phyloP scores from a whole-genome alignment of 2,888 invertebrate genomes.

The Subacronicta megacephala region DNA sequence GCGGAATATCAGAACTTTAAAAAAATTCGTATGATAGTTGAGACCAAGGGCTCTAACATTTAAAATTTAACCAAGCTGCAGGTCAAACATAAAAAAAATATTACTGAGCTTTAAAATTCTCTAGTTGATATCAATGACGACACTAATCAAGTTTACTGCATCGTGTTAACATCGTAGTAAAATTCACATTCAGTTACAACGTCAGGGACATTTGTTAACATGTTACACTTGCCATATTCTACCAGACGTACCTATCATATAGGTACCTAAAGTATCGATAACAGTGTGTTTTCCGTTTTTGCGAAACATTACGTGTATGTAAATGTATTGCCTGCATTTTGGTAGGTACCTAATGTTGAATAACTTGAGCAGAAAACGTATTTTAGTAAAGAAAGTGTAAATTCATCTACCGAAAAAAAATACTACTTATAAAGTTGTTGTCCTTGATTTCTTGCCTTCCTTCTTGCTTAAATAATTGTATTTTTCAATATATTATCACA shows the following conservation, averaged over 20 bases:
- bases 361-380: no score
- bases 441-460: background rate
- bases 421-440: background rate
- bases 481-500: constrained; percentile 13
- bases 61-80: no score
- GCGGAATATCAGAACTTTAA: no score
- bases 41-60: no score
- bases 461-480: background rate
- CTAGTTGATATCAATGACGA: constrained; percentile 11
- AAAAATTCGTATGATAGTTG: no score
- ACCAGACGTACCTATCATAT: background rate
- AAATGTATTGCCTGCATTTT: no score
- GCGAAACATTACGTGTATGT: background rate
- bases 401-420: background rate
- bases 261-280: constrained; percentile 9
- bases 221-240: constrained; percentile 5
- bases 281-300: constrained; percentile 12
- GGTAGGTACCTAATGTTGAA: no score
- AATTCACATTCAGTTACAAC: constrained; percentile 17
- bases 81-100: no score
- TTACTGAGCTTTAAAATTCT: background rate
- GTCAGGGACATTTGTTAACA: constrained; percentile 24
- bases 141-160: background rate
- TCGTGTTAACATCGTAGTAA: background rate
- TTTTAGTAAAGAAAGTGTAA: background rate